Evolutionary conservation across 2,113 vertebrate species (phyloP).

Genomic region (Gorilla gorilla): DNA sequence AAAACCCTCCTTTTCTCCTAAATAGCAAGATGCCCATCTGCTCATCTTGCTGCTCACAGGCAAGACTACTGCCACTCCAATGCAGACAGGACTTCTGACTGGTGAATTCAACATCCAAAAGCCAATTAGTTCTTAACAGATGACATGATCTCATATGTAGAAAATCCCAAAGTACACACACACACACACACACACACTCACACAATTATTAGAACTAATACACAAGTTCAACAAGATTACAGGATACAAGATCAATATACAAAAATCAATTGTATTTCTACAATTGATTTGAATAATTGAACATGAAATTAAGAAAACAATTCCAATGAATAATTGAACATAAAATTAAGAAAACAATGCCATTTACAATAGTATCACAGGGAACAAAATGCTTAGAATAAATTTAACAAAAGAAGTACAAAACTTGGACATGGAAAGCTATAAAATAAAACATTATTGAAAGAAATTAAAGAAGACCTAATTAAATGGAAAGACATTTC

Average conservation of each 20-base stretch:
- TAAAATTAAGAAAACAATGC: constrained; percentile 15
- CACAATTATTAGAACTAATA: background rate
- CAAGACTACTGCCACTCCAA: background rate
- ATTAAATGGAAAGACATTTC: background rate
- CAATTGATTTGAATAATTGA: background rate
- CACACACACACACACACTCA: background rate
- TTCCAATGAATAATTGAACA: background rate
- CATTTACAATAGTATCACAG: background rate
- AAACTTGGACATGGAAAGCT: background rate
- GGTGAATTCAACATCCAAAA: background rate
- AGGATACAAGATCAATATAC: background rate
- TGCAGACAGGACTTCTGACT: background rate
- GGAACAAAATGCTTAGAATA: constrained; percentile 7
- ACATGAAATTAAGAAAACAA: constrained; percentile 27
- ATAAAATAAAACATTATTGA: background rate
- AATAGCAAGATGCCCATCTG: background rate
- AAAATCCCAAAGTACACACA: constrained; percentile 4
- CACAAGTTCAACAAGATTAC: background rate
- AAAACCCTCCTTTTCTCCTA: background rate
- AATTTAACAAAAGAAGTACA: background rate
- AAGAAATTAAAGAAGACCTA: background rate
- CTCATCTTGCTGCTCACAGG: background rate
- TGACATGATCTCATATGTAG: background rate
- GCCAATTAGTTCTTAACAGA: background rate
- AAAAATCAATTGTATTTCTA: background rate